Evolutionary conservation across 2,797 vertebrate species (phyloP), one percentile per base, ranked within the genome.

Genomic region (Lateolabrax maculatus): DNA sequence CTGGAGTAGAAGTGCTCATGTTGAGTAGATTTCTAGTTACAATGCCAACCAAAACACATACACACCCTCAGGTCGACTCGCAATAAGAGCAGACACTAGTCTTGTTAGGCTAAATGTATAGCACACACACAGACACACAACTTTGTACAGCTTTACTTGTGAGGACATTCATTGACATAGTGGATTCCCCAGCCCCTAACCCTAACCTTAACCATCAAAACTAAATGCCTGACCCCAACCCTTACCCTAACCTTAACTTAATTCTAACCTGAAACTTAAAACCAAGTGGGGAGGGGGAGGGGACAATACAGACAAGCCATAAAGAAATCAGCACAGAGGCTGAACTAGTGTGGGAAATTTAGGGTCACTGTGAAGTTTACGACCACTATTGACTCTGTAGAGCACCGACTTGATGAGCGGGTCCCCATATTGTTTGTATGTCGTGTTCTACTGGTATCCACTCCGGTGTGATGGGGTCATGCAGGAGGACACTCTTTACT

Each of bases 11-110:
- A 7, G 51, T 37, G 43, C 27, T 74, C 34, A 43, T 55, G 56
- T 62, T 49, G 31, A 68, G 41, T 1, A 55, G 31, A 25, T 73
- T 61, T 27, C 52, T 31, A 18, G 12, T n/a, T 43, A 37, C 23
- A 71, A 49, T 43, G 11, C 27, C 60, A 72, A 62, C 61, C n/a
- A 6, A 34, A 34, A 34, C 31, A 4, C 9, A 36, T 18, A 73
- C 5, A 53, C 25, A 36, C 60, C 53, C 36, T n/a, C 19, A n/a
- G 34, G 51, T 43, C 25, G 27, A 46, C 8, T 25, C 36, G 49
- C 36, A 43, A 57, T n/a, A 34, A 53, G 57, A 72, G 69, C 23
- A 75, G 46, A 70, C 53, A 49, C 36, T 44, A 23, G 5, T 67
- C 9, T 29, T 64, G 46, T 65, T 67, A 34, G 49, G n/a, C n/a